Percentiles rank a stretch among this genome's conserved stretches.
Conservation (phyloP, 1,140 invertebrate species). For the Phocides pigmalion region DNA sequence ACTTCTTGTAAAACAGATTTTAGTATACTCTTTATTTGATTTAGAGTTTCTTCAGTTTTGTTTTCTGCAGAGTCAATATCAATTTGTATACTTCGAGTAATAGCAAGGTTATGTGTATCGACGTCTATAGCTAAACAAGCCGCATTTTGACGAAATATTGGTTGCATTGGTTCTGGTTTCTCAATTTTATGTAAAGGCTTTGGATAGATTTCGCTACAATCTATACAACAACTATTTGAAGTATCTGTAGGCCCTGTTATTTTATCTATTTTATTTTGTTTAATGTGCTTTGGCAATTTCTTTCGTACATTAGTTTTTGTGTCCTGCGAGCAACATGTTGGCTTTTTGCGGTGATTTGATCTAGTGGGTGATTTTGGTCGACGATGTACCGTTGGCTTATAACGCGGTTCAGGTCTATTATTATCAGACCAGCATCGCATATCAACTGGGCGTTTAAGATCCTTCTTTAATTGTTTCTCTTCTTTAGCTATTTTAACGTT, state of each 20-base stretch:
- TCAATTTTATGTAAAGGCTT: slow-evolving; percentile 34
- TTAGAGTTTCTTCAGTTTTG: slow-evolving; percentile 62
- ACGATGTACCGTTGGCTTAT: slow-evolving; percentile 31
- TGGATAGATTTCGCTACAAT: slow-evolving; percentile 52
- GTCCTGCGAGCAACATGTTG: neutral
- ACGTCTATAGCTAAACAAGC: slow-evolving; percentile 47
- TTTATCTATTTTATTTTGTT: slow-evolving; percentile 26
- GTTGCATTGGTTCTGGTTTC: slow-evolving; percentile 24
- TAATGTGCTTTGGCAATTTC: slow-evolving; percentile 23
- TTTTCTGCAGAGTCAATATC: slow-evolving; percentile 37
- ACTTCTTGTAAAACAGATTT: slow-evolving; percentile 68
- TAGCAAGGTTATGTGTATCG: slow-evolving; percentile 33
- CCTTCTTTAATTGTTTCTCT: slow-evolving; percentile 31
- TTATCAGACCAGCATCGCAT: slow-evolving; percentile 47
- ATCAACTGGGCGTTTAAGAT: slow-evolving; percentile 36
- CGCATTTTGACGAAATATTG: slow-evolving; percentile 44
- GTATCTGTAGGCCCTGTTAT: slow-evolving; percentile 24
- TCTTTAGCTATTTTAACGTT: slow-evolving; percentile 41
- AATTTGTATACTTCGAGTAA: slow-evolving; percentile 35
- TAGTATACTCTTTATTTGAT: slow-evolving; percentile 70
- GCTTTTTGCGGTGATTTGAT: slow-evolving; percentile 19
- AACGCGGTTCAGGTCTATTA: slow-evolving; percentile 34
- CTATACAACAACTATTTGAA: slow-evolving; percentile 49
- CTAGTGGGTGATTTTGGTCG: slow-evolving; percentile 25
- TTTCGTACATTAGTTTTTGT: slow-evolving; percentile 11